Evolutionary conservation across 2,797 vertebrate species (phyloP).

Genomic region (Hybognathus amarus): DNA sequence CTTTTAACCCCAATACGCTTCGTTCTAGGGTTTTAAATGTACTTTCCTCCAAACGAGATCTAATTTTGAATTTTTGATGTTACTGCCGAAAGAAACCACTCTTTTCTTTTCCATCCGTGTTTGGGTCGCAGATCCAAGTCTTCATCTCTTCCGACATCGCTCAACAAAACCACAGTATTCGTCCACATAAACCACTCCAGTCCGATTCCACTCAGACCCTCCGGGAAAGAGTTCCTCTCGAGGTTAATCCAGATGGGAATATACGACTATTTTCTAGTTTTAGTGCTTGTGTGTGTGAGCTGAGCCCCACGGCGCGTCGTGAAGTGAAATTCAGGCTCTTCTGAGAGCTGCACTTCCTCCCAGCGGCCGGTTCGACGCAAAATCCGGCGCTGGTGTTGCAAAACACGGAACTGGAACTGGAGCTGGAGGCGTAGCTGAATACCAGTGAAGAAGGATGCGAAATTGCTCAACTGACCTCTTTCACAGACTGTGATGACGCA

Average conservation of each 20-base stretch:
- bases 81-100: constrained; percentile 49
- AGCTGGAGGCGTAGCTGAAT: not conserved
- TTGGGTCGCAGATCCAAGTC: constrained; percentile 53
- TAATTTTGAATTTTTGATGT: not conserved
- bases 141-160: constrained; percentile 53
- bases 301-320: constrained; percentile 35
- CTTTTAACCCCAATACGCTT: not conserved
- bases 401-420: not conserved
- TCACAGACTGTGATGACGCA: not conserved
- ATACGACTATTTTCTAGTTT: constrained; percentile 4
- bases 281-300: constrained; percentile 1
- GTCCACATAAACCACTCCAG: not conserved
- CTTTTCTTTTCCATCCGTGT: constrained; percentile 61
- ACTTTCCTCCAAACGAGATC: constrained; percentile 16
- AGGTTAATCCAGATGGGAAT: constrained; percentile 26
- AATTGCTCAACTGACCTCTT: not conserved
- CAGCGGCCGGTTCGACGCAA: constrained; percentile 71
- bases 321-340: constrained; percentile 54
- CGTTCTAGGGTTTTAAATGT: not conserved
- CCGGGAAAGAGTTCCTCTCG: not conserved
- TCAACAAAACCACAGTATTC: constrained; percentile 53
- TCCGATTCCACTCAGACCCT: not conserved
- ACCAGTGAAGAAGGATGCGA: not conserved
- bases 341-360: constrained; percentile 81
- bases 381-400: constrained; percentile 69